Evolutionary conservation across 2,113 vertebrate genomes (phyloP), one percentile per base, ranked within the genome.

Genomic region (Chauna torquata): DNA sequence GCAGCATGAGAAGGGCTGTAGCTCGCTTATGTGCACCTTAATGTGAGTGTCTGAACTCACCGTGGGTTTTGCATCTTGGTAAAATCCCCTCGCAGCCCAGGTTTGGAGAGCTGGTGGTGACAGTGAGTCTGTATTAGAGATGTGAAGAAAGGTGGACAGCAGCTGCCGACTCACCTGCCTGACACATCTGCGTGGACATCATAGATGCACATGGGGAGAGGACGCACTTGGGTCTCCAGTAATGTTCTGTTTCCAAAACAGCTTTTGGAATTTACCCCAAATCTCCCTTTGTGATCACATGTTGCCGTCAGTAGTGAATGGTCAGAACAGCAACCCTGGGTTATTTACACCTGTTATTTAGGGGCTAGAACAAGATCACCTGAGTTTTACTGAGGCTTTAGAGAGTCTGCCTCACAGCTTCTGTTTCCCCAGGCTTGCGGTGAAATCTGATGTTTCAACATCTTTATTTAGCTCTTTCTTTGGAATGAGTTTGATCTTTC

Each of bases 381-480:
- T 1, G 1, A 55, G 62, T 77, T 94, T 36, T 71, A 32, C 22
- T 47, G 25, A n/a, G 65, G 27, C 50, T 84, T 82, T 18, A 10
- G 59, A 54, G 74, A 32, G 61, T 55, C 49, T 79, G 38, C 49
- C 32, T 77, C 34, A 18, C 42, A 66, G 49, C 47, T 92, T 42
- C 30, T 16, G 8, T 87, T 87, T 68, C 72, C 45, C 36, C 70
- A 75, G 49, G 40, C 47, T 57, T 90, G 45, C 0, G 0, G 61
- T 82, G 76, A 91, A 90, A 93, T 83, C 55, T 52, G 88, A 68
- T 83, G 72, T 92, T 96, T 96, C 77, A 84, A 75, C 90, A 82
- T 93, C 90, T 75, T 93, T 78, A 32, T 75, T 90, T 66, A 75
- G 80, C 80, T 88, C 86, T 55, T 92, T 74, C 68, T 93, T 50